A percentile compares a stretch with the other conserved stretches of the same genome.
These are phyloP conservation scores for Patiria miniata DNA, from an alignment of 35 echinoderm and acorn worm species.

Conservation along the genomic window DNA sequence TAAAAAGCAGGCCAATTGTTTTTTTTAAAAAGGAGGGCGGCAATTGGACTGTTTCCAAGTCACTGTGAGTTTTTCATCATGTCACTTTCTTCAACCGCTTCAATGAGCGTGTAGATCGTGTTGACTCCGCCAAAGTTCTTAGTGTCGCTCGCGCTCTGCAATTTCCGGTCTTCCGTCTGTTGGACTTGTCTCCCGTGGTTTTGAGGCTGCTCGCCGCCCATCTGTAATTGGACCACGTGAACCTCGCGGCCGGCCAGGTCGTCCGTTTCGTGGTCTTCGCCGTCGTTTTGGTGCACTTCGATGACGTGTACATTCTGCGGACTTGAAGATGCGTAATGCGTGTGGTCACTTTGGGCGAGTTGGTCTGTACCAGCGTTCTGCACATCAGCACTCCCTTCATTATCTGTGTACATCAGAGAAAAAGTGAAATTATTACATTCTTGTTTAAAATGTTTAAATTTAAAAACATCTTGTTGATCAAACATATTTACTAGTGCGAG, in stretches of 20 bases:
- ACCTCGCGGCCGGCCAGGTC: background rate
- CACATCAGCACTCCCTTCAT: too few relatives aligned
- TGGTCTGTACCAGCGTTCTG: too few relatives aligned
- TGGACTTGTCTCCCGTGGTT: background rate
- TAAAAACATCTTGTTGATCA: too few relatives aligned
- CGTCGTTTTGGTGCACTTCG: background rate
- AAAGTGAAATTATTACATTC: too few relatives aligned
- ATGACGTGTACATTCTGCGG: conserved; percentile 1
- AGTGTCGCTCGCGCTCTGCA: background rate
- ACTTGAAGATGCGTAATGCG: too few relatives aligned
- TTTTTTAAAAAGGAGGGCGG: too few relatives aligned
- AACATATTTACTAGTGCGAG: too few relatives aligned
- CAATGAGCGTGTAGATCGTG: conserved; percentile 30
- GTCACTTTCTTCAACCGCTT: conserved; percentile 37
- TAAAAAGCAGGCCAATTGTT: too few relatives aligned
- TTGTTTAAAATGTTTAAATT: too few relatives aligned
- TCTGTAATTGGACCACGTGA: background rate
- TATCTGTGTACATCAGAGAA: too few relatives aligned
- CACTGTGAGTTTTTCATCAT: background rate
- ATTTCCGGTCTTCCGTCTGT: background rate
- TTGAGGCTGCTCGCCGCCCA: background rate
- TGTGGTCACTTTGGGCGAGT: background rate
- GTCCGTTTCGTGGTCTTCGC: background rate
- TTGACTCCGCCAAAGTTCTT: conserved; percentile 10
- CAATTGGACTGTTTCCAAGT: too few relatives aligned